Base-by-base conservation (phyloP, 2,113 vertebrate genomes). In the Recurvirostra avosetta region DNA sequence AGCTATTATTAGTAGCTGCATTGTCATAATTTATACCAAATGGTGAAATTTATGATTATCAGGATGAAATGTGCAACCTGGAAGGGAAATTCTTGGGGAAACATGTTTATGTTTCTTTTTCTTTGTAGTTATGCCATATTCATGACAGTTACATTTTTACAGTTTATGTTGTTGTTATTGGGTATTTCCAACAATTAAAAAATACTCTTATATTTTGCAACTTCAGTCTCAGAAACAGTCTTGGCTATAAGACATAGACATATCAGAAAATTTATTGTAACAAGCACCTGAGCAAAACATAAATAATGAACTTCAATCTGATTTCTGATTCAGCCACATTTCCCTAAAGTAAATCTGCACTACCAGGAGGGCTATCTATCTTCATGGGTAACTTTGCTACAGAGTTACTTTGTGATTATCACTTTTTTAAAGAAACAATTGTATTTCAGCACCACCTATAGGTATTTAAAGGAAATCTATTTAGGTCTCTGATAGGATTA, bases 361-460 rank as follows among this genome's bases (percentile, higher is more conserved):
- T 43, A 22, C 10, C 23, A 49, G 38, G 12, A 49, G 8, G 22
- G 7, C 9, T 40, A 8, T 12, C 11, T 29, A 2, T 43, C 11
- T 61, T 36, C 36, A 16, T 10, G 32, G 7, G 15, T 8, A 74
- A 29, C 20, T 84, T 66, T 77, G 50, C 38, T 18, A 12, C 9
- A 65, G 29, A 40, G 22, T 55, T 17, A 9, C 34, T 59, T 32
- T 17, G 34, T 15, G 38, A 13, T 13, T 61, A 23, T 5, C 18
- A 9, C 5, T 55, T 61, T 68, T 74, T 26, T 13, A 9, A 27
- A 40, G 52, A 32, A 89, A 82, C 6, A 6, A 6, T 56, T 91
- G 49, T 94, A 77, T 94, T 93, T 90, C 89, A 95, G 94, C 96
- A 90, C 96, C 96, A 93, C 32, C 96, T 97, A 72, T 36, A 73